Conservation (phyloP, 2,113 vertebrate genomes). For the Aspiorhynchus laticeps region DNA sequence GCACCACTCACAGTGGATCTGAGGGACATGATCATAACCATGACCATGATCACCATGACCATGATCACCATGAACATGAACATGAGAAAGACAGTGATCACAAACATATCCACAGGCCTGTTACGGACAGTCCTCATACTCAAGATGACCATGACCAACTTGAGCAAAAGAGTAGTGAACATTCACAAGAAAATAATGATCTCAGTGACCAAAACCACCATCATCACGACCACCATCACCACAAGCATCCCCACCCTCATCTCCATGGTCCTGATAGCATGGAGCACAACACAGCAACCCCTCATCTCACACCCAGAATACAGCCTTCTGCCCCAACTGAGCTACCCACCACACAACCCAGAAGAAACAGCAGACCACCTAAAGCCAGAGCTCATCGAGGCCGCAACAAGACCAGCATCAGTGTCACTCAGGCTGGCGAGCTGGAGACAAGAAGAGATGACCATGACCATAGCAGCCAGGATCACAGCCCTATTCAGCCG, state of each 20-base stretch:
- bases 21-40: background rate
- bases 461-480: constrained; percentile 50
- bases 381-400: constrained; percentile 73
- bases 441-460: background rate
- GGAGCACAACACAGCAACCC: constrained; percentile 29
- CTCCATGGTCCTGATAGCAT: constrained; percentile 31
- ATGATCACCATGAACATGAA: constrained; percentile 16
- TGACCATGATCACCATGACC: constrained; percentile 22
- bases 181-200: constrained; percentile 52
- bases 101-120: background rate
- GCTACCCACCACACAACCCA: constrained; percentile 64
- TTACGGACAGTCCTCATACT: constrained; percentile 31
- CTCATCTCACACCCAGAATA: background rate
- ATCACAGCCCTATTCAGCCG: constrained; percentile 63
- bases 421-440: constrained; percentile 12
- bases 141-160: constrained; percentile 39
- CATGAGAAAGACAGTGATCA: constrained; percentile 35
- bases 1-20: constrained; percentile 30
- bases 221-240: constrained; percentile 55
- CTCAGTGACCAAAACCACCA: constrained; percentile 41
- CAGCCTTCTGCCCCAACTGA: constrained; percentile 22
- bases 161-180: constrained; percentile 52
- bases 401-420: constrained; percentile 67
- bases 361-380: constrained; percentile 71
- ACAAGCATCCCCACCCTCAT: constrained; percentile 49